phyloP scores from a whole-genome alignment of 2,113 vertebrate genomes.

The Ciconia maguari region DNA sequence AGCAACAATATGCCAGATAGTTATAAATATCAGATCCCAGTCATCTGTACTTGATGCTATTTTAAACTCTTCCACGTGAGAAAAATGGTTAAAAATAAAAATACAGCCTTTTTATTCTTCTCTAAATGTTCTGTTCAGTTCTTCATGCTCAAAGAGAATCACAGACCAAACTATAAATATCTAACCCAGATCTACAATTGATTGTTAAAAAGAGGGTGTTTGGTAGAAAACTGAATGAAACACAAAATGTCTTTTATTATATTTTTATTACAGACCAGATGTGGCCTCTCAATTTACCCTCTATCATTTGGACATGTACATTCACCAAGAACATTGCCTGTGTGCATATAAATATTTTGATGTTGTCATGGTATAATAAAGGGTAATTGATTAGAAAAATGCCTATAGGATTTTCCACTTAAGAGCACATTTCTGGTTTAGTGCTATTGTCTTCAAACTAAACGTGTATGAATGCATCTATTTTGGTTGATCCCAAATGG shows the following conservation, averaged over 20 bases:
- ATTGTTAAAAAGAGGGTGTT: slow-evolving; percentile 36
- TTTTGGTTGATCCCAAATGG: slow-evolving; percentile 13
- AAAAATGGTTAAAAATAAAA: slow-evolving; percentile 69
- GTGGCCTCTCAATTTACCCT: slow-evolving; percentile 30
- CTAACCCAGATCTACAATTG: slow-evolving; percentile 71
- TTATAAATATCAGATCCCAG: slow-evolving; percentile 21
- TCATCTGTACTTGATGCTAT: slow-evolving; percentile 37
- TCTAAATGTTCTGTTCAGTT: slow-evolving; percentile 59
- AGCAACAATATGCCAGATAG: neutral
- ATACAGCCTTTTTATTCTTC: slow-evolving; percentile 25
- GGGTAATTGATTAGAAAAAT: slow-evolving; percentile 46
- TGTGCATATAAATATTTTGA: slow-evolving; percentile 49
- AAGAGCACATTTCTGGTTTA: slow-evolving; percentile 12
- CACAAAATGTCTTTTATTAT: slow-evolving; percentile 25
- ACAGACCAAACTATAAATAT: slow-evolving; percentile 73
- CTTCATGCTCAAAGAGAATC: slow-evolving; percentile 59
- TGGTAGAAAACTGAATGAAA: slow-evolving; percentile 58
- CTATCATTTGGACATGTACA: slow-evolving; percentile 47
- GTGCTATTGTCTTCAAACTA: slow-evolving; percentile 22
- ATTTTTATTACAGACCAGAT: slow-evolving; percentile 55
- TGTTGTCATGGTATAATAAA: slow-evolving; percentile 47
- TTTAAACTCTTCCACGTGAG: slow-evolving; percentile 49
- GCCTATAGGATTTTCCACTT: slow-evolving; percentile 36
- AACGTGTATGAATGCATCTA: neutral
- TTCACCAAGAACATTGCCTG: slow-evolving; percentile 25